phyloP scores from a whole-genome alignment of 2,888 invertebrate species.

The Caenorhabditis sinica region DNA sequence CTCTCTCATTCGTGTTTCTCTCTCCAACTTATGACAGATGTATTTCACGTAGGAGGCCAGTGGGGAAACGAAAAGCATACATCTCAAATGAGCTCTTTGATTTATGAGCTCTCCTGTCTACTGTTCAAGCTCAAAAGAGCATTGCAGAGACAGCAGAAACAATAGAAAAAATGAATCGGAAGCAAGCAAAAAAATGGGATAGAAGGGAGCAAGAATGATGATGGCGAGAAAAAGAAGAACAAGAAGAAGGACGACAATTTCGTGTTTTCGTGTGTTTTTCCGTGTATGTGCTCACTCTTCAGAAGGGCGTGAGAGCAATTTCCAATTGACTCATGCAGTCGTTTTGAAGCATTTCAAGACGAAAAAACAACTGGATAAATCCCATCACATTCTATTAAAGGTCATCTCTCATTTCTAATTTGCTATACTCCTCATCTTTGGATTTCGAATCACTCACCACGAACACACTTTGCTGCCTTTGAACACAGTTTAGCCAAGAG shows the following conservation, averaged over 20 bases:
- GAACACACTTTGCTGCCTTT: slow-evolving; percentile 5
- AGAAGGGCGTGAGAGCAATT: slow-evolving; percentile 38
- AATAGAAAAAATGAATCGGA: slow-evolving; percentile 36
- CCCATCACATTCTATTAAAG: not conserved
- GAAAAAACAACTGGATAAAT: not conserved
- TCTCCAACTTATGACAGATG: slow-evolving; percentile 33
- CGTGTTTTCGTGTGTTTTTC: slow-evolving; percentile 51
- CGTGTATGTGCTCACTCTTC: slow-evolving; percentile 44
- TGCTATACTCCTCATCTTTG: not conserved
- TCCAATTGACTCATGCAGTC: slow-evolving; percentile 51
- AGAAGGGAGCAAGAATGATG: slow-evolving; percentile 38
- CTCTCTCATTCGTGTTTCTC: not conserved
- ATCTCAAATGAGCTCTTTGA: slow-evolving; percentile 43
- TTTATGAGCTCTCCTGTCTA: slow-evolving; percentile 41
- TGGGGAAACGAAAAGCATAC: slow-evolving; percentile 11
- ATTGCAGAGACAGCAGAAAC: slow-evolving; percentile 29
- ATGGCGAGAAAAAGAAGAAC: slow-evolving; percentile 17
- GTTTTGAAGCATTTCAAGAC: slow-evolving; percentile 14
- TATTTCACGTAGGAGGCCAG: not conserved
- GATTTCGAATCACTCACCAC: slow-evolving; percentile 16
- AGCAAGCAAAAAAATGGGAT: slow-evolving; percentile 11
- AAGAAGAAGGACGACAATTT: slow-evolving; percentile 44
- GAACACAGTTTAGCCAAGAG: slow-evolving; percentile 27
- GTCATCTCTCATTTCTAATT: not conserved
- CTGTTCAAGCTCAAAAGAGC: slow-evolving; percentile 35